A percentile compares a stretch with the other conserved stretches of the same genome.
Conservation (phyloP, 2,888 invertebrate species). For the Pachliopta kotzebuea region DNA sequence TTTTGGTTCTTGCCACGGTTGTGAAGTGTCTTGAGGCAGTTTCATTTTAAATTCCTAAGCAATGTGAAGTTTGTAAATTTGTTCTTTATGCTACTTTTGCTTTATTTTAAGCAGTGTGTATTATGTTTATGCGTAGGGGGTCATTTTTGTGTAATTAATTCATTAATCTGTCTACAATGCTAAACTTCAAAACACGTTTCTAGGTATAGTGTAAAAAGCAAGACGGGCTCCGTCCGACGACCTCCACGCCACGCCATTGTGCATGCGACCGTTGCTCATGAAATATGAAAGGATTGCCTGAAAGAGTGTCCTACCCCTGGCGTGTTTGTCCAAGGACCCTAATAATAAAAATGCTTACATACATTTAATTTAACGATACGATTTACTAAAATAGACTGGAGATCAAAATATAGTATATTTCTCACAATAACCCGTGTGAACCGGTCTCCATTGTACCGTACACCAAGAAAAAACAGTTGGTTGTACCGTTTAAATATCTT, state of each 20-base stretch:
- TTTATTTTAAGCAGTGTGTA: no score
- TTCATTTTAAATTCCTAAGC: constrained; percentile 36
- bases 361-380: constrained; percentile 28
- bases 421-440: constrained; percentile 50
- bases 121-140: no score
- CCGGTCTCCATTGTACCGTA: constrained; percentile 55
- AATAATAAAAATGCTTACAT: constrained; percentile 15
- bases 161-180: constrained; percentile 10
- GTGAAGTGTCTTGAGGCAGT: constrained; percentile 42
- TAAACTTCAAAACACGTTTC: constrained; percentile 24
- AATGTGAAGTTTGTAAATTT: not conserved
- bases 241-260: constrained; percentile 74
- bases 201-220: constrained; percentile 47
- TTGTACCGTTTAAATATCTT: constrained; percentile 31
- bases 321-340: constrained; percentile 36
- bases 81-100: no score
- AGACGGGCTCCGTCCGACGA: constrained; percentile 61
- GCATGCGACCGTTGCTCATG: constrained; percentile 65
- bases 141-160: not conserved
- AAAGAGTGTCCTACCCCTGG: constrained; percentile 57
- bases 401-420: constrained; percentile 39
- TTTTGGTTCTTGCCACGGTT: constrained; percentile 51
- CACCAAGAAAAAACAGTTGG: constrained; percentile 46
- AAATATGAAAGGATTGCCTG: constrained; percentile 72
- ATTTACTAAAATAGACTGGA: constrained; percentile 34